phyloP scores from a whole-genome alignment of 2,888 invertebrate species.

The Siphlonurus alternatus region DNA sequence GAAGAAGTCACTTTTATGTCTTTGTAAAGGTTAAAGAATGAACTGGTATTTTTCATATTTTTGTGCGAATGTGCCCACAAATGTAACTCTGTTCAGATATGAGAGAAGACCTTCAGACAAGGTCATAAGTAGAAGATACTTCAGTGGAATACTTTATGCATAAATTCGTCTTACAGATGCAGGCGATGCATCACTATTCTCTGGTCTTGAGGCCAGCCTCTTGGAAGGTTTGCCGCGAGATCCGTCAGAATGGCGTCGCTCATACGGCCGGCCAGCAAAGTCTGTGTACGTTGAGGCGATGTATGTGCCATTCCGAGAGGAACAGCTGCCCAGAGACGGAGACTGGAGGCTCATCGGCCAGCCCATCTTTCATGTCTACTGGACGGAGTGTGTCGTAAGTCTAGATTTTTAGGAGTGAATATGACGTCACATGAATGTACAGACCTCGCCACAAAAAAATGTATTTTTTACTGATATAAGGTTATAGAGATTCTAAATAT shows the following conservation, averaged over 20 bases:
- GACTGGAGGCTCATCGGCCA: slow-evolving; percentile 67
- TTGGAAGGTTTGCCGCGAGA: slow-evolving; percentile 70
- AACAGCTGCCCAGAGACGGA: slow-evolving; percentile 50
- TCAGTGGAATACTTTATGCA: no score
- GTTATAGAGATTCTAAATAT: no score
- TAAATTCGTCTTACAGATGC: no score
- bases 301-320: slow-evolving; percentile 63
- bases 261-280: slow-evolving; percentile 71
- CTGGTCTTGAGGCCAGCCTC: slow-evolving; percentile 60
- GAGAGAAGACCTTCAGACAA: no score
- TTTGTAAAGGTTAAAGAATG: no score
- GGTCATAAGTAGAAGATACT: no score
- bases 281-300: slow-evolving; percentile 67
- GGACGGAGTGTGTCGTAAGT: slow-evolving; percentile 85
- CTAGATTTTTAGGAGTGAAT: not conserved
- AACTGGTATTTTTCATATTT: not conserved
- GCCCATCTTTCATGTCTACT: slow-evolving; percentile 85
- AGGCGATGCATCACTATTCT: slow-evolving; percentile 71
- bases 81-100: no score
- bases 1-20: no score
- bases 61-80: not conserved
- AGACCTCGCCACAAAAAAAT: no score
- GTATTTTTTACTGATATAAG: no score
- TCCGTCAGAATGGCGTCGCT: slow-evolving; percentile 80
- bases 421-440: not conserved